Conservation (phyloP, 2,888 invertebrate genomes). For the Tenthredo notha region DNA sequence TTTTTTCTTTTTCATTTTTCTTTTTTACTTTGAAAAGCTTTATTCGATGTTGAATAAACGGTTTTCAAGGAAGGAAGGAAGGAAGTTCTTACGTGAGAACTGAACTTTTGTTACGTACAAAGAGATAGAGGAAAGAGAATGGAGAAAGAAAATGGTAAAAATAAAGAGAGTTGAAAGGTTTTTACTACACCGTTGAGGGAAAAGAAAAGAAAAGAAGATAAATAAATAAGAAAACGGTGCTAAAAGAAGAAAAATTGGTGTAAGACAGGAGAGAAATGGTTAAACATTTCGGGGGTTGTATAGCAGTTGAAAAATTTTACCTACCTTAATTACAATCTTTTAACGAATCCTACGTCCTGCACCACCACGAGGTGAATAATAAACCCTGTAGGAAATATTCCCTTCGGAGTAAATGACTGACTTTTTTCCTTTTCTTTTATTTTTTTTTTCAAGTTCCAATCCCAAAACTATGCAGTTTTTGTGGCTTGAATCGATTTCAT, state of each 20-base stretch:
- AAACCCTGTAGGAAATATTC: not conserved
- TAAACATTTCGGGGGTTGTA: not conserved
- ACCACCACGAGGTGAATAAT: not conserved
- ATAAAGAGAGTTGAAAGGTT: not conserved
- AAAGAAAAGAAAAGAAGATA: not conserved
- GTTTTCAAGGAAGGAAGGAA: not conserved
- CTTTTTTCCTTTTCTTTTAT: not conserved
- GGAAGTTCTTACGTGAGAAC: not conserved
- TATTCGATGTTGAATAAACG: not conserved
- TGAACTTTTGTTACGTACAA: not conserved
- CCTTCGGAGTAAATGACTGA: not conserved
- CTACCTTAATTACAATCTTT: slow-evolving; percentile 17
- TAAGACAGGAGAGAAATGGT: slow-evolving; percentile 16
- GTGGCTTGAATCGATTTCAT: not conserved
- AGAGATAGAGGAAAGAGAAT: not conserved
- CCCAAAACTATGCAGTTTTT: no score
- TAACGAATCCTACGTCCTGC: slow-evolving; percentile 7
- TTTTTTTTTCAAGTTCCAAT: no score
- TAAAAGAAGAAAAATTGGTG: not conserved
- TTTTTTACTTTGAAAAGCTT: not conserved
- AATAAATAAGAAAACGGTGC: not conserved
- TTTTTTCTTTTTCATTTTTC: not conserved
- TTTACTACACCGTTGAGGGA: not conserved
- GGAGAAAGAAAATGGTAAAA: no score
- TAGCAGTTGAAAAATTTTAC: not conserved